Evolutionary conservation across 2,888 invertebrate species (phyloP), one percentile per base, ranked within the genome.

Genomic region (Resseliella maxima): DNA sequence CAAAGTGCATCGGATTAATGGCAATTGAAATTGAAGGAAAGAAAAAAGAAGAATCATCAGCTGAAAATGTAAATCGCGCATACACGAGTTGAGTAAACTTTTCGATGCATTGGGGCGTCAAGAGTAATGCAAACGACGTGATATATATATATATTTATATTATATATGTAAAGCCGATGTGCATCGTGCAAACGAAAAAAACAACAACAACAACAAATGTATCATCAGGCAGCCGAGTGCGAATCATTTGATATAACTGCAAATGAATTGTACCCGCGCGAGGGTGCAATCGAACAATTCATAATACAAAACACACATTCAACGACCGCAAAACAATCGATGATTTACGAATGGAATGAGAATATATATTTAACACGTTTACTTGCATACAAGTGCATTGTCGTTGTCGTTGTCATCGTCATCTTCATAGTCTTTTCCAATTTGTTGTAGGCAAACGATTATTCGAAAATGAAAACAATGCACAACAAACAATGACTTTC

Each of bases 301-400:
- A 72, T 72, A 72, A 72, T 72, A 31, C 27, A 72, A 72, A 27
- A 24, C 72, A 15, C n/a, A 50, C 46, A 50, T 18, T 50, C 72
- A 72, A 72, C 72, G 72, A 72, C 72, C 72, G 72, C 72, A 72
- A 27, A 72, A 72, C 72, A 72, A 31, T 72, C 72, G 72, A 72
- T 59, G n/a, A n/a, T 72, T 72, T 50, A 2, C 31, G 72, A 3
- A 72, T 72, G 72, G 18, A 59, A 72, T 72, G 72, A 72, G 72
- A 72, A 24, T 59, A 59, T 8, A n/a, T n/a, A n/a, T n/a, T n/a
- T n/a, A 41, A 50, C 59, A 24, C n/a, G 59, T 59, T 72, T 35
- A 72, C 72, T 31, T 72, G 72, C n/a, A 72, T 72, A 72, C 72
- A 72, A 72, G 72, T 72, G 72, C 72, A 72, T 72, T 72, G 72